Conservation (phyloP, 2,888 invertebrate genomes). For the Pyrgus malvae region DNA sequence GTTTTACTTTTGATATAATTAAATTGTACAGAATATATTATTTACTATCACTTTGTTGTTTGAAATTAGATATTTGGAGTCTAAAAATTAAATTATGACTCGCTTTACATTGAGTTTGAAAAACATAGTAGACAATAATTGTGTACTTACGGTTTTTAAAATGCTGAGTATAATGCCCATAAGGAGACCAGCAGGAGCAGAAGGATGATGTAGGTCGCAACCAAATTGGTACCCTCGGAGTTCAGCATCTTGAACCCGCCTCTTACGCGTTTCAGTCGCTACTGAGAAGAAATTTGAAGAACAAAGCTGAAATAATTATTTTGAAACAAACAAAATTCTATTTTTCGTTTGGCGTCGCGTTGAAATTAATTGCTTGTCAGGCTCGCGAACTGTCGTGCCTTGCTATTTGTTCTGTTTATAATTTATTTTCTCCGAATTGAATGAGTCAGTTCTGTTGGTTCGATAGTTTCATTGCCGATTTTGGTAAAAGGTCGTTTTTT, state of each 20-base stretch:
- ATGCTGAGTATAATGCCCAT: conserved; percentile 85
- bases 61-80: no score
- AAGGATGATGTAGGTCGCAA: conserved; percentile 86
- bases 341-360: conserved; percentile 56
- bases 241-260: conserved; percentile 55
- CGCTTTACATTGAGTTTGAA: no score
- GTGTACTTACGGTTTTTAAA: conserved; percentile 59
- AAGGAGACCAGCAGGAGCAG: conserved; percentile 83
- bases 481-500: not conserved
- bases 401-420: conserved; percentile 40
- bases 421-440: conserved; percentile 34
- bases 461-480: conserved; percentile 29
- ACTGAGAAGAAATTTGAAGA: conserved; percentile 52
- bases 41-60: no score
- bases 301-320: conserved; percentile 48
- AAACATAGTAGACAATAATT: not conserved
- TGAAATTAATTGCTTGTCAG: conserved; percentile 62
- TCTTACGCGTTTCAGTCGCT: conserved; percentile 49
- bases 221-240: conserved; percentile 83
- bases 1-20: not conserved
- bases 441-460: conserved; percentile 26
- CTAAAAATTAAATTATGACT: no score
- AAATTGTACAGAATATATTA: not conserved
- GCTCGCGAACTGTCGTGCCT: conserved; percentile 38
- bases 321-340: conserved; percentile 52